Conservation (phyloP, 2,797 vertebrate species). For the Glossophaga mutica region DNA sequence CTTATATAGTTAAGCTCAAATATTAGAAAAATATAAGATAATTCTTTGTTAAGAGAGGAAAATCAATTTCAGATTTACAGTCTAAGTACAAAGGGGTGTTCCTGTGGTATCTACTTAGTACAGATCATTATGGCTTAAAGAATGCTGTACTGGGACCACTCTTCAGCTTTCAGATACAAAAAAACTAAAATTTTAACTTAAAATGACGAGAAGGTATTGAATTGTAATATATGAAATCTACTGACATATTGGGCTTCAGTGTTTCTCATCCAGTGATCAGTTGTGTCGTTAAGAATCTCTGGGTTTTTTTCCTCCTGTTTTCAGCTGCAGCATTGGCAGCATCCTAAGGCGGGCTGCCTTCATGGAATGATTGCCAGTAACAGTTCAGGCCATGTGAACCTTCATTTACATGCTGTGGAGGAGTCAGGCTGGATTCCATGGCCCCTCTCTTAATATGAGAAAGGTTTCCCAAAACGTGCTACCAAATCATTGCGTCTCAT, state of each 20-base stretch:
- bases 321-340: slow-evolving; percentile 37
- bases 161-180: background rate
- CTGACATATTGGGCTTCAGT: background rate
- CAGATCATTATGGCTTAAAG: background rate
- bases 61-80: background rate
- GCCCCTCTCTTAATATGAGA: background rate
- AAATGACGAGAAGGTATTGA: background rate
- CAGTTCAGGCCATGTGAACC: slow-evolving; percentile 35
- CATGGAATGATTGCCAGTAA: slow-evolving; percentile 53
- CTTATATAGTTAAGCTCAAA: slow-evolving; percentile 29
- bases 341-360: slow-evolving; percentile 41
- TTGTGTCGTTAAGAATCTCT: background rate
- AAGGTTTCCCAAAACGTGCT: slow-evolving; percentile 27
- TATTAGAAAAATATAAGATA: background rate
- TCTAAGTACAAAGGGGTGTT: background rate
- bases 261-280: background rate
- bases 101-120: slow-evolving; percentile 19
- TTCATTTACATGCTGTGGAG: slow-evolving; percentile 61
- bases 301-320: background rate
- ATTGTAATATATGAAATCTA: background rate
- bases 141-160: background rate
- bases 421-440: slow-evolving; percentile 25
- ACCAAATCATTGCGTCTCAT: background rate
- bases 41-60: slow-evolving; percentile 40
- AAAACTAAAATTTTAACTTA: background rate